Evolutionary conservation across 2,888 invertebrate genomes (phyloP).

Genomic region (Tenthredo notha): DNA sequence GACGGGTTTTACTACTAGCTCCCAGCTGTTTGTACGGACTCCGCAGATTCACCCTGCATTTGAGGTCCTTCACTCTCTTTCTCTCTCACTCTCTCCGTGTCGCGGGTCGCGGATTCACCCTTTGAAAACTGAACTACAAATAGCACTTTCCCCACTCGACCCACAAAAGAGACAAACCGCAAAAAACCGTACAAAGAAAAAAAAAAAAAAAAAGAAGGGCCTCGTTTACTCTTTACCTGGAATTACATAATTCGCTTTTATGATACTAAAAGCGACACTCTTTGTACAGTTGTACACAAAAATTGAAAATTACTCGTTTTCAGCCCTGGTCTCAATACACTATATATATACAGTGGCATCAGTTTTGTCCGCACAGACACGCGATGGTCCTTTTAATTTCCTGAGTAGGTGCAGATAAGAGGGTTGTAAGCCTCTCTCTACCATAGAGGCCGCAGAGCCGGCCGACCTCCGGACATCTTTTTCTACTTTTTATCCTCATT

Average conservation of each 20-base stretch:
- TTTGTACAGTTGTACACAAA: neutral
- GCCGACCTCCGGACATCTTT: conserved; percentile 36
- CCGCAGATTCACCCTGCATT: conserved; percentile 65
- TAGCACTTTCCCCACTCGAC: conserved; percentile 10
- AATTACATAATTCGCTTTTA: neutral
- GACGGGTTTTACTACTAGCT: conserved; percentile 60
- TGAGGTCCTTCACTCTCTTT: conserved; percentile 4
- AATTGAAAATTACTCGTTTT: neutral
- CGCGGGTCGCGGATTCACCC: conserved; percentile 22
- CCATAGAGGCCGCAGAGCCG: conserved; percentile 42
- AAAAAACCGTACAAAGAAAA: neutral
- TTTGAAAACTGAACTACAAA: conserved; percentile 35
- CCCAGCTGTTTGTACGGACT: conserved; percentile 71
- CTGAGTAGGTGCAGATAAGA: conserved; percentile 66
- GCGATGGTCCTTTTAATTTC: conserved; percentile 67
- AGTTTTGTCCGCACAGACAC: neutral
- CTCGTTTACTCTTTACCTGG: neutral
- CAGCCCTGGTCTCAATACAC: neutral
- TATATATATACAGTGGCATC: neutral
- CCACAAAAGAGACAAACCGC: neutral
- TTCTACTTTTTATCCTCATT: conserved; percentile 40
- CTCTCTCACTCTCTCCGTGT: conserved; percentile 43
- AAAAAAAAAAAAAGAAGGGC: neutral
- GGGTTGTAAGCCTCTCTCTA: conserved; percentile 51
- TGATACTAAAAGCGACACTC: neutral